Evolutionary conservation across 1,140 invertebrate species (phyloP).

Genomic region (Planococcus citri): DNA sequence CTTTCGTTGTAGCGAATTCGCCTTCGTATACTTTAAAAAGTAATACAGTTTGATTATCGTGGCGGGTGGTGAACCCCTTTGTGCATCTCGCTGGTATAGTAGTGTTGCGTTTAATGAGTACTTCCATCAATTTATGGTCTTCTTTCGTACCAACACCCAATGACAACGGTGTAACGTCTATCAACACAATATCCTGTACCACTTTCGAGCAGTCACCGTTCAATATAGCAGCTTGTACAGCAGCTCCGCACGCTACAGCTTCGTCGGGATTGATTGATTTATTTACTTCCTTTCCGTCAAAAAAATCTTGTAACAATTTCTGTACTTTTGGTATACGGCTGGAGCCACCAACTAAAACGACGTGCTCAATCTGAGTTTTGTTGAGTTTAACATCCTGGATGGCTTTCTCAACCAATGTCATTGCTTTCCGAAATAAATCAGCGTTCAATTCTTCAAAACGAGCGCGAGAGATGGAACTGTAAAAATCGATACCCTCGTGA

Average conservation of each 20-base stretch:
- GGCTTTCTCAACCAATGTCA: slow-evolving; percentile 92
- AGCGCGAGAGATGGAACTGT: no score
- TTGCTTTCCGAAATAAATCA: slow-evolving; percentile 82
- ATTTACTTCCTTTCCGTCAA: no score
- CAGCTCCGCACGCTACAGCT: slow-evolving; percentile 84
- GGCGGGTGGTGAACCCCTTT: slow-evolving; percentile 91
- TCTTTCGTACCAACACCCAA: slow-evolving; percentile 90
- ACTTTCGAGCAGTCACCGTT: slow-evolving; percentile 89
- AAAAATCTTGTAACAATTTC: no score
- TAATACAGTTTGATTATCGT: slow-evolving; percentile 91
- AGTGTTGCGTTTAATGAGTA: slow-evolving; percentile 87
- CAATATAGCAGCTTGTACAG: no score
- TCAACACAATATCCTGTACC: slow-evolving; percentile 74
- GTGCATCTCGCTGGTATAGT: slow-evolving; percentile 93
- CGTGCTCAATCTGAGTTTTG: slow-evolving; percentile 83
- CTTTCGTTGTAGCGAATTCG: slow-evolving; percentile 82
- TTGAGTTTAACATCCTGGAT: slow-evolving; percentile 87
- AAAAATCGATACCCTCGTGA: slow-evolving; percentile 88
- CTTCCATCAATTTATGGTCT: slow-evolving; percentile 92
- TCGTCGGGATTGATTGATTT: slow-evolving; percentile 96
- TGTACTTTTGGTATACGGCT: no score
- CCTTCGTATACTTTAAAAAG: slow-evolving; percentile 80
- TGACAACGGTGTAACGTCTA: no score
- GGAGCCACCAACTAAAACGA: no score
- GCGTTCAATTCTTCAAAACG: no score